Evolutionary conservation across 2,113 vertebrate genomes (phyloP).

Genomic region (Tragelaphus imberbis): DNA sequence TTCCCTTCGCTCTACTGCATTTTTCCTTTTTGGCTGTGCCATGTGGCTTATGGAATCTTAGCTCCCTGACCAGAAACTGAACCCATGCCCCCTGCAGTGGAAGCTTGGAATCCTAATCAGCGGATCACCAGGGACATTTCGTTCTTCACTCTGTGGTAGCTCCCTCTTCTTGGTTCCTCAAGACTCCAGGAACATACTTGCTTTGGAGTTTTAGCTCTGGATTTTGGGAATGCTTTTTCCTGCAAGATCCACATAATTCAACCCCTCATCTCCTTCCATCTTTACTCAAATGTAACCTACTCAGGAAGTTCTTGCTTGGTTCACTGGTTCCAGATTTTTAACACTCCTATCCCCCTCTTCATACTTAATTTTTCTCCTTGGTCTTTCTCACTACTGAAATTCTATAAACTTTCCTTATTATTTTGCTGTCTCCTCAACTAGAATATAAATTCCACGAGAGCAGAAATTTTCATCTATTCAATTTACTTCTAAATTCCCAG

Average conservation of each 20-base stretch:
- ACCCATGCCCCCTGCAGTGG: background rate
- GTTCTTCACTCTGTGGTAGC: background rate
- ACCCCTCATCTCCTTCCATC: background rate
- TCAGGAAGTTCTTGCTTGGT: background rate
- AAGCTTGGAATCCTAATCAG: background rate
- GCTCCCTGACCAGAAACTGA: background rate
- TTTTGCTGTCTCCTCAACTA: background rate
- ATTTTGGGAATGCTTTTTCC: background rate
- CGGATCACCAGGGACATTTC: background rate
- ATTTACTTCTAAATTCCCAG: conserved; percentile 2
- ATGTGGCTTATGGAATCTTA: background rate
- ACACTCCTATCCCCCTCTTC: background rate
- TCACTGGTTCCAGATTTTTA: background rate
- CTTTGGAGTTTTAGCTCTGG: background rate
- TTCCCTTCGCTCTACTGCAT: background rate
- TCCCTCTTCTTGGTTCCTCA: background rate
- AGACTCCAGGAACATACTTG: too few relatives aligned
- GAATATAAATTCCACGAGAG: background rate
- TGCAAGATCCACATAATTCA: background rate
- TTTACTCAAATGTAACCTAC: background rate
- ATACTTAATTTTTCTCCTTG: background rate
- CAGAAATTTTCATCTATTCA: background rate
- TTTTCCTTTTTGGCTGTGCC: background rate
- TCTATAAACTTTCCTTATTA: background rate
- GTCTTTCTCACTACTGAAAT: background rate